Base-by-base conservation (phyloP, 2,797 vertebrate species). In the Enteromius unitaeniatus region DNA sequence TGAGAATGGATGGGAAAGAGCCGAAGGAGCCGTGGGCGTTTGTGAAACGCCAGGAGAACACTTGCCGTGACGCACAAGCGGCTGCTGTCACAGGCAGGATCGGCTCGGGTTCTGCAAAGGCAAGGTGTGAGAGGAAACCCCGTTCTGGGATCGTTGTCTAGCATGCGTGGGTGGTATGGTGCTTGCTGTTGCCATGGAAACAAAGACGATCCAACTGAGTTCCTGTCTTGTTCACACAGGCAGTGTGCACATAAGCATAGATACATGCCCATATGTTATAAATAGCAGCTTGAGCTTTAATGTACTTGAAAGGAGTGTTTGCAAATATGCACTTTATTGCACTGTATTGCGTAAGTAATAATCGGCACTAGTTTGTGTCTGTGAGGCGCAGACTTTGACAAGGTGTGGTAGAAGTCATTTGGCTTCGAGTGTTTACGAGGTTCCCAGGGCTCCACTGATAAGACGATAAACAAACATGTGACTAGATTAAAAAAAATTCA, bases 91-190 rank as follows among this genome's bases (percentile, higher is more conserved):
- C 28, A 47, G 37, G 13, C 58, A 60, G 60, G 31, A 67, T 67
- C 17, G 6, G 28, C 55, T 49, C 0, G 1, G 58, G 28, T 55
- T 68, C 72, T 69, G 79, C 73, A 17, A 34, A 83, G 7, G 47
- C 28, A 72, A n/a, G 73, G 69, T 65, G 60, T 23, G 31, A 73
- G 78, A 86, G 85, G 87, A 88, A 88, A 83, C 87, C 85, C 85
- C n/a, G 45, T 45, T 85, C 76, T 53, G 47, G 65, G 78, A 86
- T 84, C 26, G 14, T 19, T 86, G 79, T 73, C 75, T 82, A 19
- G 34, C 79, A 15, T 58, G 75, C 34, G 75, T 85, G 75, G 80
- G 75, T 70, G 76, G 45, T 42, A 4, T 62, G 51, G n/a, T 17
- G 34, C 42, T 72, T 79, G 40, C 79, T 37, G 81, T 89, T 89